These are phyloP conservation scores for Brachypalpus laphriformis DNA, from an alignment of 2,888 invertebrate genomes.

Conservation along the genomic window DNA sequence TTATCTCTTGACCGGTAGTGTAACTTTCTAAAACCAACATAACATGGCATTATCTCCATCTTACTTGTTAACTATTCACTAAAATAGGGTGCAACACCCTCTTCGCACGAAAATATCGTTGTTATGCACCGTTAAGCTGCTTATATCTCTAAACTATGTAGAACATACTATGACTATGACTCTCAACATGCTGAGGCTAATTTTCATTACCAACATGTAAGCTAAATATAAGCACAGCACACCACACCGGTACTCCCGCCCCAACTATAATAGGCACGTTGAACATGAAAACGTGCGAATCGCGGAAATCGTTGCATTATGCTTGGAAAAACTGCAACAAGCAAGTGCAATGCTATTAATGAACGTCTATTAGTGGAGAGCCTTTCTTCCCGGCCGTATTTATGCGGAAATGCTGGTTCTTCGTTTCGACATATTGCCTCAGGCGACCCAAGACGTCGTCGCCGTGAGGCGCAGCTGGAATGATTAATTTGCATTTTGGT, in stretches of 20 bases:
- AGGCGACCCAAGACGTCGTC: neutral
- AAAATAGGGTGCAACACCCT: conserved; percentile 71
- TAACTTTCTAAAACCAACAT: conserved; percentile 65
- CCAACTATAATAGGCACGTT: conserved; percentile 44
- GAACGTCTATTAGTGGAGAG: conserved; percentile 41
- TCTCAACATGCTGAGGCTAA: conserved; percentile 18
- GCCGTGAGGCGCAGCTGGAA: neutral
- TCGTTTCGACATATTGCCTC: conserved; percentile 34
- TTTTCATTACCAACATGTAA: conserved; percentile 64
- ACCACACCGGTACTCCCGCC: neutral
- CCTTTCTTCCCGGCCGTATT: conserved; percentile 32
- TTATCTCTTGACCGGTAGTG: conserved; percentile 58
- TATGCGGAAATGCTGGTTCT: conserved; percentile 55
- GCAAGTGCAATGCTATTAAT: conserved; percentile 67
- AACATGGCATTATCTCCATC: conserved; percentile 56
- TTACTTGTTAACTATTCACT: conserved; percentile 43
- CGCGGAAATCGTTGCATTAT: conserved; percentile 65
- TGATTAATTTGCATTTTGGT: conserved; percentile 50
- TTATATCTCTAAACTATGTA: conserved; percentile 38
- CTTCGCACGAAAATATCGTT: conserved; percentile 65
- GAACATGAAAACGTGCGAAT: conserved; percentile 70
- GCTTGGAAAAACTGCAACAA: conserved; percentile 46
- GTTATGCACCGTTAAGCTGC: conserved; percentile 72
- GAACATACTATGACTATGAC: conserved; percentile 21
- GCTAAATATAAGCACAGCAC: conserved; percentile 43